Conservation (phyloP, 2,797 vertebrate genomes). For the Margarornis squamiger region DNA sequence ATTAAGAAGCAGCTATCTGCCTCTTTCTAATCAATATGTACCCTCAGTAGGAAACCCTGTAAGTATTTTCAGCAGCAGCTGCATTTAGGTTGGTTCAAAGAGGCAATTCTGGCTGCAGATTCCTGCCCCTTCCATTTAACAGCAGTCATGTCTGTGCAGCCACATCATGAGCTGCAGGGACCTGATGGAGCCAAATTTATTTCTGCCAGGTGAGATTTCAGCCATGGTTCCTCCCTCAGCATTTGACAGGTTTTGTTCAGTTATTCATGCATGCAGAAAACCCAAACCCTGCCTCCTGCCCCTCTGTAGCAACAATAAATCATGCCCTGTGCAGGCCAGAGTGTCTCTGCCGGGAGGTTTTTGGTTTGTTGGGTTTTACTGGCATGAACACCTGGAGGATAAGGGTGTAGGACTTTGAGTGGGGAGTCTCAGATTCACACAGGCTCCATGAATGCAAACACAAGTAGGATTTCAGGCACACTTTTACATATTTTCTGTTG, state of each 20-base stretch:
- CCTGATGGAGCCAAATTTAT: neutral
- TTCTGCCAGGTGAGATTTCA: neutral
- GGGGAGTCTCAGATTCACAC: rapidly evolving
- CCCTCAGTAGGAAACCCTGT: neutral
- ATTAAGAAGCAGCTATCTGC: neutral
- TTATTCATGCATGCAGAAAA: neutral
- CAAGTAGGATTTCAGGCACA: neutral
- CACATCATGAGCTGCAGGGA: neutral
- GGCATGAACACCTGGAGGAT: neutral
- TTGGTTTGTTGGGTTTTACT: neutral
- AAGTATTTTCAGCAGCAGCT: neutral
- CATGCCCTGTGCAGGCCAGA: neutral
- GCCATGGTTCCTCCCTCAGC: neutral
- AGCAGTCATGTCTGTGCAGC: neutral
- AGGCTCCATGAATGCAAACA: neutral
- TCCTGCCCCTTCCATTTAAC: neutral
- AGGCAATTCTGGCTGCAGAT: neutral
- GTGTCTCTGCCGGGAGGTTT: neutral
- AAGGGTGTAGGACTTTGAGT: neutral
- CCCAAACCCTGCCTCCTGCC: neutral
- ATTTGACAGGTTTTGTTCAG: neutral
- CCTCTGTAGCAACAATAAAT: neutral
- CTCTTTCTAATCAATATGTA: neutral
- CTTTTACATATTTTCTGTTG: neutral
- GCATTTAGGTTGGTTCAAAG: neutral